phyloP scores from a whole-genome alignment of 2,113 vertebrate genomes.

The Neogobius melanostomus region DNA sequence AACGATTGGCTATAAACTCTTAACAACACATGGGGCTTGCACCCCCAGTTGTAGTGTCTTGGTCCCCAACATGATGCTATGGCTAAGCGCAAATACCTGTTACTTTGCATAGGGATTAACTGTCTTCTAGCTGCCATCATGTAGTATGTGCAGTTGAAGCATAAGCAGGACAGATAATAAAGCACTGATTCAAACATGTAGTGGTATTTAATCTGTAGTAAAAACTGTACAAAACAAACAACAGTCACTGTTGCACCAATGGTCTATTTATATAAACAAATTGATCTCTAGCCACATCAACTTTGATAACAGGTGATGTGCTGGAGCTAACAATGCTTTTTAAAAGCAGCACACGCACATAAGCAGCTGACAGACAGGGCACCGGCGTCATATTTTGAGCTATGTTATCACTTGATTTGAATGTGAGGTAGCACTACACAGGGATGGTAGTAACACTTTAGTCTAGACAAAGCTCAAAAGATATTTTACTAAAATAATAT shows the following conservation, averaged over 20 bases:
- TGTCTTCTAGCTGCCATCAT: slow-evolving; percentile 16
- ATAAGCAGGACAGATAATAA: slow-evolving; percentile 37
- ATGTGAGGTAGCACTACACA: slow-evolving; percentile 57
- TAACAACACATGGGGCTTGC: slow-evolving; percentile 4
- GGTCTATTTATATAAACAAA: not conserved
- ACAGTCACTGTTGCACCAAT: not conserved
- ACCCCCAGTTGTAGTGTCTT: slow-evolving; percentile 8
- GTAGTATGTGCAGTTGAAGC: slow-evolving; percentile 30
- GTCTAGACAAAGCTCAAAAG: slow-evolving; percentile 57
- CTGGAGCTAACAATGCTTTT: not conserved
- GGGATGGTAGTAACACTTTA: slow-evolving; percentile 67
- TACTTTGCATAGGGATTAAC: slow-evolving; percentile 23
- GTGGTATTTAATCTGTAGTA: slow-evolving; percentile 16
- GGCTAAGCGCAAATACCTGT: slow-evolving; percentile 43
- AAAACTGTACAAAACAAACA: slow-evolving; percentile 19
- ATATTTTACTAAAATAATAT: slow-evolving; percentile 54
- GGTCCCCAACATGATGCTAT: slow-evolving; percentile 10
- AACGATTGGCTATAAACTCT: not conserved
- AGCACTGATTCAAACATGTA: not conserved
- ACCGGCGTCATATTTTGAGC: slow-evolving; percentile 34
- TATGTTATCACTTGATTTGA: slow-evolving; percentile 45
- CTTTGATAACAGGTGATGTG: slow-evolving; percentile 9
- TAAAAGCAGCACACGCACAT: slow-evolving; percentile 28
- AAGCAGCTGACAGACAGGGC: slow-evolving; percentile 48
- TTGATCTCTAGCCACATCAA: not conserved